phyloP scores from a whole-genome alignment of 2,797 vertebrate species.

The Coreius guichenoti region DNA sequence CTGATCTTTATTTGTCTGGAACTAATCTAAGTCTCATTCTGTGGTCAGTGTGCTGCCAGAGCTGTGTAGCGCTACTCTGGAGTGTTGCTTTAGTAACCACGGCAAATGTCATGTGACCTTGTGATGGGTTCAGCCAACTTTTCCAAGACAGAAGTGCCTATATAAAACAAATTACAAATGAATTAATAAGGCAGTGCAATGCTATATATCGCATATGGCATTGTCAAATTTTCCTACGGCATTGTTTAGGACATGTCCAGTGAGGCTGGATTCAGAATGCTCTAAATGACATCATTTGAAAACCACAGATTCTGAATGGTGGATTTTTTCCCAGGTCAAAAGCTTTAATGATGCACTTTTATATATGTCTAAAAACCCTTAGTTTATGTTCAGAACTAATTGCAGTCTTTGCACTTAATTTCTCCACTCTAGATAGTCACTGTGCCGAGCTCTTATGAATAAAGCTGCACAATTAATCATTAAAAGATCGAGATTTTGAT shows the following conservation, averaged over 20 bases:
- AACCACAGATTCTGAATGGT: background rate
- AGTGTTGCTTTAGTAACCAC: conserved; percentile 35
- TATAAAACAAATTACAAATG: background rate
- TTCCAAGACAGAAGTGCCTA: background rate
- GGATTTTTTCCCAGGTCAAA: background rate
- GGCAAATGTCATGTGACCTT: conserved; percentile 8
- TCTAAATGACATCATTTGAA: conserved; percentile 8
- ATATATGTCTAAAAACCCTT: background rate
- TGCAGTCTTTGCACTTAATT: background rate
- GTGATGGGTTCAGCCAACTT: conserved; percentile 15
- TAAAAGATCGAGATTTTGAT: too few species aligned
- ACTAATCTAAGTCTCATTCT: conserved; percentile 57
- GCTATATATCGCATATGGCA: background rate
- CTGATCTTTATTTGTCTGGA: conserved; percentile 62
- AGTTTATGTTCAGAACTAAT: background rate
- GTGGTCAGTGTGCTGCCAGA: conserved; percentile 48
- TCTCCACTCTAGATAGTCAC: background rate
- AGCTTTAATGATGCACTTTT: background rate
- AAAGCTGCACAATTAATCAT: too few species aligned
- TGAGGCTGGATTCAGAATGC: background rate
- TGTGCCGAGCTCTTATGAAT: background rate
- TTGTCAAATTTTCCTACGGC: background rate
- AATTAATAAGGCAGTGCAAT: background rate
- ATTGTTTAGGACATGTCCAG: conserved; percentile 10
- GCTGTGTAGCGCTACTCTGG: conserved; percentile 2